These are phyloP conservation scores for Zeuzera pyrina DNA, from an alignment of 2,888 invertebrate species.

Conservation along the genomic window DNA sequence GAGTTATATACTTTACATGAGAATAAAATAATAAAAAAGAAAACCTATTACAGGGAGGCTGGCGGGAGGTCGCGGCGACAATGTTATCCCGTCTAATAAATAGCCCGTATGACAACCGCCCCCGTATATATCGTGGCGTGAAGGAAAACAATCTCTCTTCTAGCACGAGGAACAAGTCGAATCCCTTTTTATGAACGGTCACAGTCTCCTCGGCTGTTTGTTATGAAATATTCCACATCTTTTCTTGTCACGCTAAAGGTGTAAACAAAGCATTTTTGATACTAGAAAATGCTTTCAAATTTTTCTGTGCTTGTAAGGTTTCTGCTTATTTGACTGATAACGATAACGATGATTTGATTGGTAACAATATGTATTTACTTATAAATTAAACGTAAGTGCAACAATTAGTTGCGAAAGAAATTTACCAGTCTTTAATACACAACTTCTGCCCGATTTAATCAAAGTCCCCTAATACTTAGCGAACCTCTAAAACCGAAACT, in stretches of 20 bases:
- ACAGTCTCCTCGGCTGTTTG: slow-evolving; percentile 34
- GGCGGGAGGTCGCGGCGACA: slow-evolving; percentile 42
- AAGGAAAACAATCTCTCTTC: slow-evolving; percentile 57
- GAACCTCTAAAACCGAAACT: too few relatives aligned
- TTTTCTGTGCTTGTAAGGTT: too few relatives aligned
- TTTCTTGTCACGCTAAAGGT: slow-evolving; percentile 30
- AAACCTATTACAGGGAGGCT: slow-evolving; percentile 53
- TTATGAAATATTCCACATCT: slow-evolving; percentile 39
- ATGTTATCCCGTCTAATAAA: slow-evolving; percentile 66
- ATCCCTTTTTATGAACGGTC: slow-evolving; percentile 56
- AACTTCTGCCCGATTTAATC: too few relatives aligned
- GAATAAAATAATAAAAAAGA: slow-evolving; percentile 57
- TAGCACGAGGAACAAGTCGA: slow-evolving; percentile 49
- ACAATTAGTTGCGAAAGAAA: too few relatives aligned
- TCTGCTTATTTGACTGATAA: too few relatives aligned
- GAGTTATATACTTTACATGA: slow-evolving; percentile 61
- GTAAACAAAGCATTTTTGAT: too few relatives aligned
- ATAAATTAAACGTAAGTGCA: too few relatives aligned
- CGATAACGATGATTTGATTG: too few relatives aligned
- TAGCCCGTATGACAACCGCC: slow-evolving; percentile 56
- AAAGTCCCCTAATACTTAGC: too few relatives aligned
- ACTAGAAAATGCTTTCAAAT: slow-evolving; percentile 28
- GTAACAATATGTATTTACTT: too few relatives aligned
- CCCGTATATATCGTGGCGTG: slow-evolving; percentile 40
- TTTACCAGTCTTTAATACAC: too few relatives aligned